These are phyloP conservation scores for Caligus rogercresseyi DNA, from an alignment of 1,140 invertebrate genomes.

Conservation along the genomic window DNA sequence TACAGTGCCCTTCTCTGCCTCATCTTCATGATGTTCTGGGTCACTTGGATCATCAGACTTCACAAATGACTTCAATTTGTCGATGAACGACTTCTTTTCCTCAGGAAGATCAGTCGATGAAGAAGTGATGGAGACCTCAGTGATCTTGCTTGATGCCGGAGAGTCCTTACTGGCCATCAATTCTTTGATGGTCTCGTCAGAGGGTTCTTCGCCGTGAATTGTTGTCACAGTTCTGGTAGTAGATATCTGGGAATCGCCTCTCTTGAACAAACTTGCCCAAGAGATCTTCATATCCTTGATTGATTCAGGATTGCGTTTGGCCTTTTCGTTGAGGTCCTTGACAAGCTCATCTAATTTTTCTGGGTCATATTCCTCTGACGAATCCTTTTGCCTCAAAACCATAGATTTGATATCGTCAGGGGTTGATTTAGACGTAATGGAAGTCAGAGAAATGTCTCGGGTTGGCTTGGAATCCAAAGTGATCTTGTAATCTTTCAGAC, in stretches of 20 bases:
- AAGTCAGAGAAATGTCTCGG: background rate
- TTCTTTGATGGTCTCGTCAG: background rate
- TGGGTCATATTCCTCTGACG: background rate
- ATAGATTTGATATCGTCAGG: background rate
- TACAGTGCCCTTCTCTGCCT: background rate
- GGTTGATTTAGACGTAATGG: background rate
- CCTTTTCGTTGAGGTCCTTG: background rate
- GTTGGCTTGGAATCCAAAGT: background rate
- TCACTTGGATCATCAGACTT: background rate
- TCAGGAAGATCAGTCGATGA: background rate
- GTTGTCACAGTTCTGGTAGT: background rate
- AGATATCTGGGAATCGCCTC: background rate
- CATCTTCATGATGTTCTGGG: background rate
- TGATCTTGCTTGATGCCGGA: background rate
- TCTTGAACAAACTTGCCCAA: background rate
- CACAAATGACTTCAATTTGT: background rate
- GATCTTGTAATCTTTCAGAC: background rate
- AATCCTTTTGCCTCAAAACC: background rate
- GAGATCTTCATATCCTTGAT: background rate
- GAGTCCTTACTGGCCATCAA: background rate
- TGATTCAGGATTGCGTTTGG: background rate
- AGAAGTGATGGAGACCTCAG: background rate
- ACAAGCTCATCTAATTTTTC: background rate
- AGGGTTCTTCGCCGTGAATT: background rate
- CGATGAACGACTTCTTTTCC: background rate